Evolutionary conservation across 2,888 invertebrate species (phyloP).

Genomic region (Griposia aprilina): DNA sequence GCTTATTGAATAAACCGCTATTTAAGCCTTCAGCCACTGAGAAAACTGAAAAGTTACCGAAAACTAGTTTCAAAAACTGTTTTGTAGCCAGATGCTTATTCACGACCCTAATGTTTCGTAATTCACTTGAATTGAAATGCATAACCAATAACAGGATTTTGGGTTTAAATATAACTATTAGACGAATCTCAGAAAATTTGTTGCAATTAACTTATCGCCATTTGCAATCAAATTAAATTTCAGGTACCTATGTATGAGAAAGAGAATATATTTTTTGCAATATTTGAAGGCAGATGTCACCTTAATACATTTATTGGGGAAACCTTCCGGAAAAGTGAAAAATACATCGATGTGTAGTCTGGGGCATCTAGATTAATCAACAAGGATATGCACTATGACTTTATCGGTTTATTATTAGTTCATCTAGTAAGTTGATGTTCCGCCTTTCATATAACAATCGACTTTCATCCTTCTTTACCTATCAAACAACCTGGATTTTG

Average conservation of each 20-base stretch:
- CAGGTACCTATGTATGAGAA: no score
- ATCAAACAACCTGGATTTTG: slow-evolving; percentile 5
- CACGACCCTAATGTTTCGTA: not conserved
- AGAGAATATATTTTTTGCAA: not conserved
- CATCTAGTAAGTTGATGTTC: not conserved
- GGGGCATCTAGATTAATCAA: not conserved
- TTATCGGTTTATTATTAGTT: not conserved
- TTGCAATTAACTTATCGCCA: not conserved
- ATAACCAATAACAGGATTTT: not conserved
- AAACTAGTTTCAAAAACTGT: not conserved
- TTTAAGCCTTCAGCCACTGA: not conserved
- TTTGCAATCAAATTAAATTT: not conserved
- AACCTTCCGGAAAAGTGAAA: not conserved
- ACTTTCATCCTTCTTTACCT: not conserved
- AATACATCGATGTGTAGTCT: not conserved
- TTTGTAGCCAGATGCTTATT: not conserved
- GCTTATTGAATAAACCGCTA: not conserved
- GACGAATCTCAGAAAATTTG: not conserved
- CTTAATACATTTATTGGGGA: not conserved
- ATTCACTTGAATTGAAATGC: not conserved
- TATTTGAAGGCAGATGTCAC: not conserved
- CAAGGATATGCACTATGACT: not conserved
- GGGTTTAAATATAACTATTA: not conserved
- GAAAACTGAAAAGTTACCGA: not conserved
- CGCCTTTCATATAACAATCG: not conserved